Percentiles rank a stretch among this genome's conserved stretches.
These are phyloP conservation scores for Ichneumoninae sp. DNA, from an alignment of 2,888 invertebrate species.

Conservation along the genomic window DNA sequence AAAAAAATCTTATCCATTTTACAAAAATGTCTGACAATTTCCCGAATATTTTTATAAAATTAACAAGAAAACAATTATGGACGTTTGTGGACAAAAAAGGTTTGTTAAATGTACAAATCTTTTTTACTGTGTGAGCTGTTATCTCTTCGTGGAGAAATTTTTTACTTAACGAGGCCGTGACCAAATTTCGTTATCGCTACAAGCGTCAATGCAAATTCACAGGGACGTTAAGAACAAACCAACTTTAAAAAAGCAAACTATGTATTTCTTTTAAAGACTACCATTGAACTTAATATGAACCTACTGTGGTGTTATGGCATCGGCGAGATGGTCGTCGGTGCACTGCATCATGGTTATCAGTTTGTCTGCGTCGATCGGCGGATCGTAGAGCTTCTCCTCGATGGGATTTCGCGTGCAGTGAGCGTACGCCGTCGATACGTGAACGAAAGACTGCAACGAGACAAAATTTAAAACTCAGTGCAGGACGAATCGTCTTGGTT, in stretches of 20 bases:
- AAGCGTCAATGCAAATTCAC: slow-evolving; percentile 35
- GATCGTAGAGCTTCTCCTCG: slow-evolving; percentile 86
- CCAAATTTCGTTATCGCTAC: background rate
- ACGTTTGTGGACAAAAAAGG: too few relatives aligned
- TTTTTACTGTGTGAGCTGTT: background rate
- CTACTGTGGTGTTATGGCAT: slow-evolving; percentile 85
- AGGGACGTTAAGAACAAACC: background rate
- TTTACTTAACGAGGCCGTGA: background rate
- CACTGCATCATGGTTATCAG: slow-evolving; percentile 85
- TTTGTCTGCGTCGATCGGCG: slow-evolving; percentile 85
- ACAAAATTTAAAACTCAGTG: slow-evolving; percentile 43
- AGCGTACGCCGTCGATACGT: slow-evolving; percentile 87
- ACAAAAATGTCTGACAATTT: too few relatives aligned
- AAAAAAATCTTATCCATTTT: too few relatives aligned
- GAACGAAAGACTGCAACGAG: slow-evolving; percentile 84
- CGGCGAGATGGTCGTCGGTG: slow-evolving; percentile 85
- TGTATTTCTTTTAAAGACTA: background rate
- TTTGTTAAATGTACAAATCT: too few relatives aligned
- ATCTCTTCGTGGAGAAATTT: background rate
- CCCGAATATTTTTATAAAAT: too few relatives aligned
- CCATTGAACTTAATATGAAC: slow-evolving; percentile 64
- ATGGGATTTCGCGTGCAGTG: slow-evolving; percentile 85
- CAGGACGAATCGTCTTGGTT: background rate
- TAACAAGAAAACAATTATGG: too few relatives aligned
- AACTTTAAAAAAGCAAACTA: background rate